phyloP scores from a whole-genome alignment of 2,113 vertebrate species.

The Porphyrio hochstetteri region DNA sequence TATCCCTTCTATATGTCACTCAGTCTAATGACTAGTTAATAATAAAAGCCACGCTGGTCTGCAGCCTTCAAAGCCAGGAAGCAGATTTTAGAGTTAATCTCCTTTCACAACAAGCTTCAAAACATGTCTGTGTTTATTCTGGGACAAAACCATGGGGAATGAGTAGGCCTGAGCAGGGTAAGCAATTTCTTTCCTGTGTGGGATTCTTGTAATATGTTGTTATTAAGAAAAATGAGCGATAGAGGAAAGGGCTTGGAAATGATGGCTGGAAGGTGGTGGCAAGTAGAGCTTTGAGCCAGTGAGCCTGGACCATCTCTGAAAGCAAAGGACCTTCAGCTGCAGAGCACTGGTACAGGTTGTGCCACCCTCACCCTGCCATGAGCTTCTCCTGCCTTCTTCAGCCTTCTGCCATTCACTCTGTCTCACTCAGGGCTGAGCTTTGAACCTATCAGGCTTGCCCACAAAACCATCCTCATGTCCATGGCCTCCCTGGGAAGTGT shows the following conservation, averaged over 20 bases:
- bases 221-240: background rate
- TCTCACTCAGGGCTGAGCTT: background rate
- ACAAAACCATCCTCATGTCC: background rate
- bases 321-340: background rate
- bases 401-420: background rate
- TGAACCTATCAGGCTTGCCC: background rate
- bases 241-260: background rate
- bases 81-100: conserved; percentile 38
- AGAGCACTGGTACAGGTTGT: background rate
- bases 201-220: background rate
- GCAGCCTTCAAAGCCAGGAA: conserved; percentile 48
- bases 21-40: background rate
- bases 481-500: background rate
- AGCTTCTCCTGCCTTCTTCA: background rate
- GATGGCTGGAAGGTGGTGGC: background rate
- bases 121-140: conserved; percentile 52
- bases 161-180: background rate
- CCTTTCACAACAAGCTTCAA: conserved; percentile 41
- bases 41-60: conserved; percentile 17
- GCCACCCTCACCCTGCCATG: background rate
- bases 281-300: background rate
- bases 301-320: background rate
- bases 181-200: background rate
- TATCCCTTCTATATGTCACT: conserved; percentile 23
- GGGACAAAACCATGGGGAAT: conserved; percentile 5